Percentiles rank a stretch among this genome's conserved stretches.
phyloP scores from a whole-genome alignment of 1,140 invertebrate species.

The Drosophila navojoa region DNA sequence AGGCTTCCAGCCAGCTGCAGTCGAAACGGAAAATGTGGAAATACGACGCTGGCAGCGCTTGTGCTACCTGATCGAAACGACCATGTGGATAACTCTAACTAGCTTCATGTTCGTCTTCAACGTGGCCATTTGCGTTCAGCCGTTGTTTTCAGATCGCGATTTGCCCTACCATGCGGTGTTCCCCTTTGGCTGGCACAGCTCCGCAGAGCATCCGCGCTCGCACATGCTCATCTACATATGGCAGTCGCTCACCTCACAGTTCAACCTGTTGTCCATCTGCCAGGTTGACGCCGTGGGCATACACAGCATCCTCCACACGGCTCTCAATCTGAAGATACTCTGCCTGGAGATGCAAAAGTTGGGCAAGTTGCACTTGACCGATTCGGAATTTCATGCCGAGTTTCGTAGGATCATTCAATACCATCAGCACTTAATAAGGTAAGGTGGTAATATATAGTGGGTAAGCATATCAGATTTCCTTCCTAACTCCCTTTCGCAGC shows the following conservation, averaged over 20 bases:
- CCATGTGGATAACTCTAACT: constrained; percentile 20
- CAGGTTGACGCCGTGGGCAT: constrained; percentile 62
- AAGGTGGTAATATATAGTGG: constrained; percentile 23
- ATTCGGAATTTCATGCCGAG: constrained; percentile 33
- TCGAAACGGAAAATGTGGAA: constrained; percentile 22
- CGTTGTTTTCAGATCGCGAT: constrained; percentile 29
- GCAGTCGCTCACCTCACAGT: constrained; percentile 36
- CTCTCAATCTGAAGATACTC: constrained; percentile 66
- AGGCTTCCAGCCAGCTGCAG: not conserved
- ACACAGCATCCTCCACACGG: constrained; percentile 55
- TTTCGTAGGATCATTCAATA: constrained; percentile 43
- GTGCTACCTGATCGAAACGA: constrained; percentile 50
- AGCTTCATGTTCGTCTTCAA: constrained; percentile 42
- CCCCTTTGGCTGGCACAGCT: constrained; percentile 55
- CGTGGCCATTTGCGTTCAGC: constrained; percentile 53
- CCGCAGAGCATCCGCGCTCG: constrained; percentile 32
- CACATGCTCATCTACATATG: constrained; percentile 46
- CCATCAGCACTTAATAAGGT: constrained; percentile 65
- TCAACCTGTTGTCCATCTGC: constrained; percentile 52
- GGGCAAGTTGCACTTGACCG: constrained; percentile 20
- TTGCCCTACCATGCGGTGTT: constrained; percentile 51
- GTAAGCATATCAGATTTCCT: no score
- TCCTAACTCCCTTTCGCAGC: constrained; percentile 22
- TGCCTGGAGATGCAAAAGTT: constrained; percentile 53
- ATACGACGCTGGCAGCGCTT: constrained; percentile 47